Percentiles rank a stretch among this genome's conserved stretches.
Conservation (phyloP, 1,140 invertebrate species). For the Maniola jurtina region DNA sequence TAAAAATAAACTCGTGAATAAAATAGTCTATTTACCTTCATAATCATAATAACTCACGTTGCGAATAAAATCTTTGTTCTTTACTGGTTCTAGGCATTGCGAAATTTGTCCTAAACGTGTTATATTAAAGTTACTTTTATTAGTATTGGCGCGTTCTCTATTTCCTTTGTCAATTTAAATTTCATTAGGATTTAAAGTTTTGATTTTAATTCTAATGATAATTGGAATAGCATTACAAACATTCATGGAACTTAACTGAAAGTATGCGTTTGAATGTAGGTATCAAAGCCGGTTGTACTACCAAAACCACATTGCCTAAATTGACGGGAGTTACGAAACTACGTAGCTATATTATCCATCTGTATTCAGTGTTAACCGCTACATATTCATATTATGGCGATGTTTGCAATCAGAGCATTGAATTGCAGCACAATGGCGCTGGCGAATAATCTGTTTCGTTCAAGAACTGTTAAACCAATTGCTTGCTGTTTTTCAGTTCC, state of each 20-base stretch:
- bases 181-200: no score
- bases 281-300: background rate
- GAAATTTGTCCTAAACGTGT: background rate
- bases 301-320: slow-evolving; percentile 2
- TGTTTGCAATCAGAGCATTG: slow-evolving; percentile 33
- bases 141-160: background rate
- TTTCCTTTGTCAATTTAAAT: no score
- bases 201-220: background rate
- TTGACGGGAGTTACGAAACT: background rate
- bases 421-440: slow-evolving; percentile 28
- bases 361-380: background rate
- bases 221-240: background rate
- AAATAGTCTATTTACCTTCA: background rate
- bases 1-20: slow-evolving; percentile 10
- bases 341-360: background rate
- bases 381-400: slow-evolving; percentile 6
- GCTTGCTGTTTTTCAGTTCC: background rate
- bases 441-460: slow-evolving; percentile 21
- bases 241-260: background rate
- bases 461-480: slow-evolving; percentile 9
- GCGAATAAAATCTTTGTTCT: background rate
- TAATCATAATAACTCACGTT: background rate
- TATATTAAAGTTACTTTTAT: no score
- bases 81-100: background rate
- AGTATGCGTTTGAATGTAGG: background rate